Conservation (phyloP, 1,140 invertebrate species). For the Maconellicoccus hirsutus region DNA sequence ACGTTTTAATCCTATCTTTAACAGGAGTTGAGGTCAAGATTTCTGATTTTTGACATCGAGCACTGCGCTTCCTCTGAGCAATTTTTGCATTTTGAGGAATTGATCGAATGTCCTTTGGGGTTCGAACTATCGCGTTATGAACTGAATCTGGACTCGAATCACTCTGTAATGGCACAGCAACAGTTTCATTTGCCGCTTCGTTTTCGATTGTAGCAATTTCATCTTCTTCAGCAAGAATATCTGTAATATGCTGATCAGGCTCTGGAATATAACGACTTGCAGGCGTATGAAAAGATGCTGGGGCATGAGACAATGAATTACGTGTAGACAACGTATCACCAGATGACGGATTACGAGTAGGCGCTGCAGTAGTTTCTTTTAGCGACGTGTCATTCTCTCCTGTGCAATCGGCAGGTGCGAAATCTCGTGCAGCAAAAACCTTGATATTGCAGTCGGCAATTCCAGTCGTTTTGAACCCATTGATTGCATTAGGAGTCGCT, state of each 20-base stretch:
- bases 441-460: constrained; percentile 23
- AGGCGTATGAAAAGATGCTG: too few relatives aligned
- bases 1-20: not conserved
- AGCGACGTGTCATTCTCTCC: not conserved
- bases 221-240: not conserved
- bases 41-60: not conserved
- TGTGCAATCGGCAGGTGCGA: not conserved
- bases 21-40: not conserved
- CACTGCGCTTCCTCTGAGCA: not conserved
- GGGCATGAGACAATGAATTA: too few relatives aligned
- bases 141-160: not conserved
- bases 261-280: not conserved
- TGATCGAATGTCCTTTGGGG: not conserved
- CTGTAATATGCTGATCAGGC: not conserved
- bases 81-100: not conserved
- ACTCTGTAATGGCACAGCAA: not conserved
- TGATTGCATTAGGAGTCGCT: constrained; percentile 24
- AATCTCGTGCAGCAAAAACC: constrained; percentile 31
- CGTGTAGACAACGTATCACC: too few relatives aligned
- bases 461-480: constrained; percentile 26
- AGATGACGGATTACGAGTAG: too few relatives aligned
- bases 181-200: not conserved
- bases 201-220: not conserved
- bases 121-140: too few relatives aligned
- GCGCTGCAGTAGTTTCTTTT: too few relatives aligned